Evolutionary conservation across 2,113 vertebrate species (phyloP).

Genomic region (Strix aluco): DNA sequence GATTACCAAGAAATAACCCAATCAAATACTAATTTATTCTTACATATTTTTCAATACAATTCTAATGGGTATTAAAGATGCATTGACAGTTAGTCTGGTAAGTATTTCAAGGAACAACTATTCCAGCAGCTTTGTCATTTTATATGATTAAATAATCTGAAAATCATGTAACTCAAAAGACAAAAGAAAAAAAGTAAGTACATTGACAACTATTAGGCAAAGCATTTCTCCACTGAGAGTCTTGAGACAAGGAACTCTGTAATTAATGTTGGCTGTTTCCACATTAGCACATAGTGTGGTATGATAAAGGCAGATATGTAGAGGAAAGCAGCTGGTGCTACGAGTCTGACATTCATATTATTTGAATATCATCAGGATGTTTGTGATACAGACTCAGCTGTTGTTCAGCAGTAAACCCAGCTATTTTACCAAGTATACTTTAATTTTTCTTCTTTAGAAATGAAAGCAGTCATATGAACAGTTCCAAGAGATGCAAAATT

Average conservation of each 20-base stretch:
- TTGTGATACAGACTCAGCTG: neutral
- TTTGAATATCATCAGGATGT: neutral
- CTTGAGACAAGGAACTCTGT: neutral
- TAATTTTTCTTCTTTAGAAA: neutral
- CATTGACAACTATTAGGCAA: neutral
- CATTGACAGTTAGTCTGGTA: neutral
- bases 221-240: neutral
- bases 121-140: neutral
- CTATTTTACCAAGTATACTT: neutral
- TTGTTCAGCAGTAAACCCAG: neutral
- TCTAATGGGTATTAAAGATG: neutral
- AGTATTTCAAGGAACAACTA: neutral
- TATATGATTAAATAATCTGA: neutral
- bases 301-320: neutral
- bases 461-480: neutral
- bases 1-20: neutral
- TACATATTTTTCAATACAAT: neutral
- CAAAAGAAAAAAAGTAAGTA: neutral
- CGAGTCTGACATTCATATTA: neutral
- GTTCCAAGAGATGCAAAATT: neutral
- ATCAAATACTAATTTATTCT: neutral
- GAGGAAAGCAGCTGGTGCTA: neutral
- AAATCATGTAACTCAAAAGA: neutral
- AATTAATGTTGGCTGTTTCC: accelerated
- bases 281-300: neutral